Evolutionary conservation across 2,113 vertebrate species (phyloP), one percentile per base, ranked within the genome.

Genomic region (Fregata magnificens): DNA sequence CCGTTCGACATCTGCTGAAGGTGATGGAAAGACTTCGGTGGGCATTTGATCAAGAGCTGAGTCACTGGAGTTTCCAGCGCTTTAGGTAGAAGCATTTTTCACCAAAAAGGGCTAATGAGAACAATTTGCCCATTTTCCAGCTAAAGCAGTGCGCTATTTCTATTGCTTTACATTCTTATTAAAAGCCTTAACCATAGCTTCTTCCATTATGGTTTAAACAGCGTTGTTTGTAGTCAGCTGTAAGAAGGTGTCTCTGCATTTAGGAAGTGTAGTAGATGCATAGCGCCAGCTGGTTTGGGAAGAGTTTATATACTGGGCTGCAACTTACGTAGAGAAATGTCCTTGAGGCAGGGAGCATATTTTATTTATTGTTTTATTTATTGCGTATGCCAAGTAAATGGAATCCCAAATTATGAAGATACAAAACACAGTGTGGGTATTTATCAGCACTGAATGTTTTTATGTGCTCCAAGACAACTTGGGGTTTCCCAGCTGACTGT

Each of bases 311-410:
- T 52, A 82, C 20, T 2, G 18, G 53, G 66, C n/a, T 95, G 73
- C 89, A 95, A 20, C 86, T 80, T 95, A 58, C 2, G 29, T 19
- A 87, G 67, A 85, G 84, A 85, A 88, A 90, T 0, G 66, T 95
- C 93, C 93, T 96, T 95, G 95, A 97, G 78, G 66, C 74, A 86
- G 78, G 74, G 49, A 89, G 67, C 81, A 71, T 91, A 89, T 94
- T 96, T 97, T 95, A 97, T 93, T 94, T 96, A 95, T 94, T 94
- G 86, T 76, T 92, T 95, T 89, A 96, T 96, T 97, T 97, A 94
- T 94, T 96, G 86, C 86, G 25, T 91, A 58, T 91, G 89, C 82
- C 93, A 89, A 95, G 82, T 70, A 94, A 95, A 86, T 82, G 86
- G 84, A 91, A 95, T 95, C 82, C 93, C 91, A 95, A 25, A 91